Conservation (phyloP, 2,888 invertebrate species). For the Unio pictorum region DNA sequence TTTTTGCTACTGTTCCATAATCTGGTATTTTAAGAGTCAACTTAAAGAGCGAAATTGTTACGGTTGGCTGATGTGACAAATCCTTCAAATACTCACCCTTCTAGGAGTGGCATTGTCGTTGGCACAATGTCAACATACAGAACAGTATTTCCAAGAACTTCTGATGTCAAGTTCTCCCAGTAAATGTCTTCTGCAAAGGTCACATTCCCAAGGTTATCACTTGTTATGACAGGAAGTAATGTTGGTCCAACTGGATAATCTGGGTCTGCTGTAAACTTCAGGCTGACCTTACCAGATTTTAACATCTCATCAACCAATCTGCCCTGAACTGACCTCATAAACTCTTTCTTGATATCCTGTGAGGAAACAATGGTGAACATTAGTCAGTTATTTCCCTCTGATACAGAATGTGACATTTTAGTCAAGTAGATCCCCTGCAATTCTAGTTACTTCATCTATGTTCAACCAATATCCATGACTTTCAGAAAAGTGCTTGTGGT, state of each 20-base stretch:
- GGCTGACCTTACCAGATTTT: constrained; percentile 40
- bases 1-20: no score
- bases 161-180: constrained; percentile 77
- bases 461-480: no score
- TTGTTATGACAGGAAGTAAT: constrained; percentile 45
- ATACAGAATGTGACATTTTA: no score
- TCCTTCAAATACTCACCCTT: constrained; percentile 62
- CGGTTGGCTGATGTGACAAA: no score
- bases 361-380: background rate
- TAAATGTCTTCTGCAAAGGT: constrained; percentile 49
- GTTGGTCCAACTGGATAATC: constrained; percentile 17
- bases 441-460: no score
- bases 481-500: no score
- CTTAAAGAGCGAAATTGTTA: no score
- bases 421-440: no score
- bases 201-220: constrained; percentile 13
- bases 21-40: no score
- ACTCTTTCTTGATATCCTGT: constrained; percentile 18
- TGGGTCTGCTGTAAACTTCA: constrained; percentile 39
- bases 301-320: constrained; percentile 46
- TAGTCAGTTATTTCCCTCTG: no score
- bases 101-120: constrained; percentile 82
- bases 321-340: constrained; percentile 31
- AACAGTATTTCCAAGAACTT: constrained; percentile 84
- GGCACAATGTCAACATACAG: constrained; percentile 86